Evolutionary conservation across 1,140 invertebrate genomes (phyloP), one percentile per base, ranked within the genome.

Genomic region (Tyrophagus putrescentiae): DNA sequence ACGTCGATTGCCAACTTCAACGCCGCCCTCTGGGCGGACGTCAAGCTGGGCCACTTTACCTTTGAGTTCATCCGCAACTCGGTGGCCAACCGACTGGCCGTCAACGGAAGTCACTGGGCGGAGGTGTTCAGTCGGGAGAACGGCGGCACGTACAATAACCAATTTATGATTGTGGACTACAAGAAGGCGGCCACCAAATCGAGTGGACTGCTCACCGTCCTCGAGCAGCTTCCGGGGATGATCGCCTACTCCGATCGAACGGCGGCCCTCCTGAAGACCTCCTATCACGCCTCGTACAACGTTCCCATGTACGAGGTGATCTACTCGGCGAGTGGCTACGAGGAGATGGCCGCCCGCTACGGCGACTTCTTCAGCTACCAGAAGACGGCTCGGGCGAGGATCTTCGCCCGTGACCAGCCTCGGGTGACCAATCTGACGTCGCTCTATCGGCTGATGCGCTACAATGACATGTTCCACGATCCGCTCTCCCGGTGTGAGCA

Each of bases 101-200:
- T 70, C 1, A 77, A 78, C 67, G 82, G 84, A 2, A 71, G 75
- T 29, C 73, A 78, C 4, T 95, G 90, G 91, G 79, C 79, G 0
- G 31, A 71, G 7, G 68, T 71, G 5, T 81, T 81, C 66, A 64
- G 67, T 11, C 65, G 68, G 21, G 80, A 79, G 69, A 87, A 90
- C 72, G 85, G 84, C 60, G 84, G 84, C 6, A 89, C 86, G 29
- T 79, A 87, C 57, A 85, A 84, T 68, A 87, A 90, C 65, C 86
- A 94, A 69, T 96, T 89, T 89, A 79, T 90, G 62, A 73, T 85
- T 7, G 74, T 90, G 0, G 83, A 92, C 71, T 83, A 79, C 75
- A 54, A 54, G 39, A 2, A 25, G 39, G n/a, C 39, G 13, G 1
- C 3, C 13, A 31, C 11, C n/a, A 23, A n/a, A n/a, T 23, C 18